Evolutionary conservation across 2,888 invertebrate species (phyloP).

Genomic region (Cataglyphis albicans): DNA sequence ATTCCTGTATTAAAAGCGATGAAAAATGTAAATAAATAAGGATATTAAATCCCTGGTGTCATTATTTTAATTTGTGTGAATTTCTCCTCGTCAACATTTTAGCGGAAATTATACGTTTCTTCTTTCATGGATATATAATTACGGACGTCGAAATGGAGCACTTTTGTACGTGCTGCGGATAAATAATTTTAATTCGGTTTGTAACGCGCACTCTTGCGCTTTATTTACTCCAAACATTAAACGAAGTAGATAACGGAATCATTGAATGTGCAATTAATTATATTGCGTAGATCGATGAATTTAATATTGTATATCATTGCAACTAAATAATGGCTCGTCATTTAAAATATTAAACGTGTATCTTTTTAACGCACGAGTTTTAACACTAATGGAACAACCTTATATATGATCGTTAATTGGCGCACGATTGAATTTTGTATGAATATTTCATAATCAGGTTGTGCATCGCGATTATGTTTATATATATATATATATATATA

Average conservation of each 20-base stretch:
- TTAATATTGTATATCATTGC: conserved; percentile 43
- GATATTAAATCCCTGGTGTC: conserved; percentile 20
- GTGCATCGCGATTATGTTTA: not conserved
- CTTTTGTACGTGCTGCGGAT: conserved; percentile 32
- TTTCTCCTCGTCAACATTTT: conserved; percentile 25
- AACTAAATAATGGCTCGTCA: conserved; percentile 39
- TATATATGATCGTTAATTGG: conserved; percentile 11
- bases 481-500: not conserved
- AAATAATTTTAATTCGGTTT: conserved; percentile 52
- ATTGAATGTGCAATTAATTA: conserved; percentile 51
- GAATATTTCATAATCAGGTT: conserved; percentile 26
- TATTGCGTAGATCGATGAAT: conserved; percentile 46
- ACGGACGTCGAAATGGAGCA: conserved; percentile 44
- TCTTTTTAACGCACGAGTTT: conserved; percentile 29
- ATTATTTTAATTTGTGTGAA: conserved; percentile 38
- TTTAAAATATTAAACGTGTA: conserved; percentile 41
- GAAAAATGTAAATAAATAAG: conserved; percentile 8
- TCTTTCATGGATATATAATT: conserved; percentile 37
- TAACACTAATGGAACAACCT: conserved; percentile 7
- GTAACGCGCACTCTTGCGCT: conserved; percentile 30
- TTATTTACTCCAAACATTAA: conserved; percentile 54
- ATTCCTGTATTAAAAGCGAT: not conserved
- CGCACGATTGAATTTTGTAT: conserved; percentile 28
- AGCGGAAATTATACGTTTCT: conserved; percentile 38
- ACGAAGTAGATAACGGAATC: conserved; percentile 52